Evolutionary conservation across 35 echinoderm and acorn worm species (phyloP), one percentile per base, ranked within the genome.

Genomic region (Apostichopus californicus): DNA sequence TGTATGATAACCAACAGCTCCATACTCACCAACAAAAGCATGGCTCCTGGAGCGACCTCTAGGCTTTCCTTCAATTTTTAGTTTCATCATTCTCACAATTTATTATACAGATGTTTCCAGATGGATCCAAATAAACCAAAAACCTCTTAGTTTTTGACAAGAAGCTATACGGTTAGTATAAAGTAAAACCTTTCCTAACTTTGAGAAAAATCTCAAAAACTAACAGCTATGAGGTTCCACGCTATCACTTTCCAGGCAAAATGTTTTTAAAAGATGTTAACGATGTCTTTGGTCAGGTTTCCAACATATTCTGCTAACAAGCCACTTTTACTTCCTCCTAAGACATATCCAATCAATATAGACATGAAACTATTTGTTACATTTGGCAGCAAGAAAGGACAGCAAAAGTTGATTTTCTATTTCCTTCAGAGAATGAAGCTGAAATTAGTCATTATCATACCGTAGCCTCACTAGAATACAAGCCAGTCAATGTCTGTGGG

Each of bases 11-110:
- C 0, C 3, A 3, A 46, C 34, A 46, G 1, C 34, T 46, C 34
- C 34, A 46, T 46, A 87, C 86, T 87, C 52, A 87, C 86, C 86
- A 4, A 87, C 86, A 87, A 87, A 87, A 11, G 86, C 86, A 87
- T 87, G 86, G 57, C 86, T 87, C 28, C 86, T 87, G 5, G 86
- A 87, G 20, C 86, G 86, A 8, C 86, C 86, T 87, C 86, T 5
- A 3, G 86, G 86, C 20, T 65, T 71, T 54, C 86, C 86, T 71
- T 87, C 86, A 63, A 87, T 87, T 64, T 87, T 87, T 28, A 87
- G 14, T 57, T 71, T 87, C 4, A 83, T 83, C 80, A 83, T 83
- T 17, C 5, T 81, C 15, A 25, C 11, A 9, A 80, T 25, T 56
- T 83, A 83, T 8, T 55, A 0, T 3, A 15, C 28, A 34, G 28